Conservation (phyloP, 2,113 vertebrate genomes). For the Lichenostomus cassidix region DNA sequence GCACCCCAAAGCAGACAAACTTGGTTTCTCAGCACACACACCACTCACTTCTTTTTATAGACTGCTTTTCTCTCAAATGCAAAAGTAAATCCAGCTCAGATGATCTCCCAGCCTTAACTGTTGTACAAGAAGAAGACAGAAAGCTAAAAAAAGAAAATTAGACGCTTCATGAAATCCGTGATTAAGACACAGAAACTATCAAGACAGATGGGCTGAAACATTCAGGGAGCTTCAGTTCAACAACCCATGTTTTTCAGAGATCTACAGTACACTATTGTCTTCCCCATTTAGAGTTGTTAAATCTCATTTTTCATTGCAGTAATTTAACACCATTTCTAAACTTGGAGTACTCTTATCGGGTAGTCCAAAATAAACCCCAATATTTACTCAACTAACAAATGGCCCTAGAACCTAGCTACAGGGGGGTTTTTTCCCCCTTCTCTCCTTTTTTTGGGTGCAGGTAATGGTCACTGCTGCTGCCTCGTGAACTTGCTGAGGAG, state of each 20-base stretch:
- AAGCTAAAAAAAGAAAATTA: constrained; percentile 67
- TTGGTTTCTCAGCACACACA: background rate
- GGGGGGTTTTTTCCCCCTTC: fast-evolving
- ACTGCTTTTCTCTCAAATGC: background rate
- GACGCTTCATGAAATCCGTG: constrained; percentile 62
- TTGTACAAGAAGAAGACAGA: constrained; percentile 63
- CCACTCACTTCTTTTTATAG: constrained; percentile 46
- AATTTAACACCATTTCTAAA: background rate
- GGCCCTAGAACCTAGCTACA: background rate
- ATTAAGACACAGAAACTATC: constrained; percentile 70
- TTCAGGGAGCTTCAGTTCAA: constrained; percentile 19
- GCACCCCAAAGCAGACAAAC: background rate
- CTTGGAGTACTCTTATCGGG: background rate
- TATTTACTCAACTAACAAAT: background rate
- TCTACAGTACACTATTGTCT: constrained; percentile 15
- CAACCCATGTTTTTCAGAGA: constrained; percentile 18
- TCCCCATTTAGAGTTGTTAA: background rate
- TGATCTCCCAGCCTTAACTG: constrained; percentile 63
- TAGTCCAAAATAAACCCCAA: background rate
- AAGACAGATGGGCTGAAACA: constrained; percentile 69
- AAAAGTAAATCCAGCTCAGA: constrained; percentile 56
- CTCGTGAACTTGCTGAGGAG: background rate
- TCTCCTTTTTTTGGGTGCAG: background rate
- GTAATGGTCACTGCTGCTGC: background rate
- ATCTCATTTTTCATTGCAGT: background rate